Percentiles rank a stretch among this genome's conserved stretches.
Evolutionary conservation across 1,140 invertebrate genomes (phyloP).

Genomic region (Lysiphlebus fabarum): DNA sequence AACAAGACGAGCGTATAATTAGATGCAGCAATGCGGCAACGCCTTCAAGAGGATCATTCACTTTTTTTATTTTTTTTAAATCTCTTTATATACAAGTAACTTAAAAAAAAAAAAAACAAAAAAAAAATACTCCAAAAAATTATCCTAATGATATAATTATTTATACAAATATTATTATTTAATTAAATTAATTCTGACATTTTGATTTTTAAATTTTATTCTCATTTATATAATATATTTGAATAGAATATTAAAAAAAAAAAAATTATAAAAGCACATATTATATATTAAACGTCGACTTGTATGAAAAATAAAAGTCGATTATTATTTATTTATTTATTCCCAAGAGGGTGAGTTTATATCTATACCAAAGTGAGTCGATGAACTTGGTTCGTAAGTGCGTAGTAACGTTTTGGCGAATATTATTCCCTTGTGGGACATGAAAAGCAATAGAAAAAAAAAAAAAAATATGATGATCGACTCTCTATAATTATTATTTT

Average conservation of each 20-base stretch:
- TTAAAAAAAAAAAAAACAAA: background rate
- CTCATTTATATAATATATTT: too few relatives aligned
- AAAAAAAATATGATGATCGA: background rate
- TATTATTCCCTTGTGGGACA: constrained; percentile 1
- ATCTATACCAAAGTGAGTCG: too few relatives aligned
- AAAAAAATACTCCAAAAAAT: too few relatives aligned
- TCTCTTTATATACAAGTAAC: background rate
- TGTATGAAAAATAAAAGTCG: too few relatives aligned
- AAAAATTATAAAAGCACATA: too few relatives aligned
- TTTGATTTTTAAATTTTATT: too few relatives aligned
- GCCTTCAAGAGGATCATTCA: constrained; percentile 11
- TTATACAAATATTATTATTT: background rate
- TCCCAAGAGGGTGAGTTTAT: too few relatives aligned
- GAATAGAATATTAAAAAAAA: too few relatives aligned
- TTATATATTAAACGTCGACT: too few relatives aligned
- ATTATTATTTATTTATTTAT: too few relatives aligned
- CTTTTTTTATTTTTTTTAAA: background rate
- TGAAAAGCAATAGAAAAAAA: background rate
- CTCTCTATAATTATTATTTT: background rate
- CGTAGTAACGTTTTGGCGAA: background rate
- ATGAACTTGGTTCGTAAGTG: too few relatives aligned
- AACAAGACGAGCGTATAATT: constrained; percentile 10
- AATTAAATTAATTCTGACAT: too few relatives aligned
- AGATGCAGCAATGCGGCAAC: constrained; percentile 6
- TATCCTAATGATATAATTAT: background rate